Base-by-base conservation (phyloP, 2,797 vertebrate genomes). In the Aldrovandia affinis region DNA sequence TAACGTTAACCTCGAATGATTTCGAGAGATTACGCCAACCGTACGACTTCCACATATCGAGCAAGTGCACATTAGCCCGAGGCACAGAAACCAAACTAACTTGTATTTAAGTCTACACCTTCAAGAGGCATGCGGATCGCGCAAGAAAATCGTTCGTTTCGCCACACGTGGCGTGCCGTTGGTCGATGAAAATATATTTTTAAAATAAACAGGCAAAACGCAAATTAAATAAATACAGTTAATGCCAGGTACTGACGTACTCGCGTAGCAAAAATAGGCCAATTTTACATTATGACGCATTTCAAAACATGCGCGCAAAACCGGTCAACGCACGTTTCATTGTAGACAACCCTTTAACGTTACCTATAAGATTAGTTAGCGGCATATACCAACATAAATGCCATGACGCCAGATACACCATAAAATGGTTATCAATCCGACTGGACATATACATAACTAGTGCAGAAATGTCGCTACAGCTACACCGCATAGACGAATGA, bases 31-130 rank as follows among this genome's bases (percentile, higher is more conserved):
- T 77, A 47, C 73, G 78, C 78, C 80, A 83, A 47, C 79, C 57
- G 73, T 79, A 33, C 78, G 30, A 63, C 25, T 78, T 30, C 55
- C 47, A 50, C 59, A 44, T 63, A 57, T 57, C 55, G 7, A 83
- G 57, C 36, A 59, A 44, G 89, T 88, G 89, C 85, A 90, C 85
- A 84, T 86, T 90, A 92, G 90, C 89, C 88, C 88, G 89, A 84
- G 85, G 89, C 33, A 65, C 88, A 89, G 88, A 88, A 87, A 89
- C 82, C 81, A 83, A 57, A 86, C 88, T 86, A 89, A 85, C 55
- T 1, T 63, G 52, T 86, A 36, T 85, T 47, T 63, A 70, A 78
- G 57, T 89, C 88, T 65, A 88, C 80, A 87, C 84, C 87, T 87
- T 80, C 82, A 83, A 30, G 78, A 87, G 57, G 80, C 85, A 83